phyloP scores from a whole-genome alignment of 2,797 vertebrate species.

The Poecilia gillii region DNA sequence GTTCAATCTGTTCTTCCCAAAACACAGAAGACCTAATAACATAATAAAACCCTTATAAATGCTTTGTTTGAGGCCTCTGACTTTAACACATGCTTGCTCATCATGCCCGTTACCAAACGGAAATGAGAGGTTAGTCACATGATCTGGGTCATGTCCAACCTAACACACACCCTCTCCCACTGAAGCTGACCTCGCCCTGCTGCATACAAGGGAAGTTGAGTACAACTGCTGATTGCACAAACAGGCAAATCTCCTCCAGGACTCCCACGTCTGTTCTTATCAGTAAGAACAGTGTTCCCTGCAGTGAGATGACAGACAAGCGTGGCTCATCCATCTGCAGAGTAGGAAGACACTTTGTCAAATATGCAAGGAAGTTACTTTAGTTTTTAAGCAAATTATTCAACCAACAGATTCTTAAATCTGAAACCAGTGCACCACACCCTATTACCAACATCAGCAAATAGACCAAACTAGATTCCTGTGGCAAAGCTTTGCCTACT shows the following conservation, averaged over 20 bases:
- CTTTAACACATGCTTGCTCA: neutral
- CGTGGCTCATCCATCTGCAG: neutral
- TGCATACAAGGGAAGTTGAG: neutral
- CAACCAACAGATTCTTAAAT: neutral
- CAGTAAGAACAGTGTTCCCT: neutral
- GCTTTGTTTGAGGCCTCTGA: neutral
- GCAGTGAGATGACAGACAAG: neutral
- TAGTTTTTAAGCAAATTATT: neutral
- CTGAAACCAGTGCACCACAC: neutral
- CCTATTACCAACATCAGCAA: neutral
- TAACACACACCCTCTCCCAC: neutral
- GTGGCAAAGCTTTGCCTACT: neutral
- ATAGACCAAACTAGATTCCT: neutral
- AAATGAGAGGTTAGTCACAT: slow-evolving; percentile 7
- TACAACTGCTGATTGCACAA: slow-evolving; percentile 3
- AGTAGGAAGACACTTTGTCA: neutral
- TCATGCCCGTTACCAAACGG: neutral
- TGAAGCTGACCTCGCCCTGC: neutral
- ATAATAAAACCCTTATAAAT: neutral
- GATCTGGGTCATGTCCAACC: neutral
- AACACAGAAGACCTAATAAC: neutral
- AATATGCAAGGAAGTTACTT: neutral
- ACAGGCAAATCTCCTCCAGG: neutral
- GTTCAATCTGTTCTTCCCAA: neutral
- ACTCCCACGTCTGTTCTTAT: neutral